phyloP scores from a whole-genome alignment of 2,888 invertebrate genomes.

The Amitus sp. region DNA sequence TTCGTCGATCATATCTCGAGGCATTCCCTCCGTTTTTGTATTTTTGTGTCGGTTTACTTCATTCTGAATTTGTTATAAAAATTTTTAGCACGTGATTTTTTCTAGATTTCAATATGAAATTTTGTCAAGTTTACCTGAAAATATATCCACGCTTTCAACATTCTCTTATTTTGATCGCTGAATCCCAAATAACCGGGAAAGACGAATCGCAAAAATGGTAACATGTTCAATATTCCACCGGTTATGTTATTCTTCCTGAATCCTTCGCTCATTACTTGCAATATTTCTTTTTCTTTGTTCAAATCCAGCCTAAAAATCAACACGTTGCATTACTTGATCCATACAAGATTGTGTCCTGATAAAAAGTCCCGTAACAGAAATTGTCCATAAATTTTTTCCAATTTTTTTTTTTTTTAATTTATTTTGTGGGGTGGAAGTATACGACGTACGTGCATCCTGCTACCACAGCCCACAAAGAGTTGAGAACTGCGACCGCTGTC shows the following conservation, averaged over 20 bases:
- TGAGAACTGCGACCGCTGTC: conserved; percentile 68
- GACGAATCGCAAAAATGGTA: conserved; percentile 75
- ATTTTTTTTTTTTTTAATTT: no score
- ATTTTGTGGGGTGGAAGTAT: no score
- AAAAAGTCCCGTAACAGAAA: conserved; percentile 10
- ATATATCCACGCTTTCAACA: conserved; percentile 69
- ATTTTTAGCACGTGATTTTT: no score
- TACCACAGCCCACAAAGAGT: conserved; percentile 76
- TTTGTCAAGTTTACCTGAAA: conserved; percentile 62
- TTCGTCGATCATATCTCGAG: conserved; percentile 55
- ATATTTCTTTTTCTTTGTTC: conserved; percentile 68
- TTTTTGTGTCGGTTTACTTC: conserved; percentile 50
- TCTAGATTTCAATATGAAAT: no score
- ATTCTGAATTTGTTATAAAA: conserved; percentile 42
- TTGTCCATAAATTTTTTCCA: no score
- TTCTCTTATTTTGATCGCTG: conserved; percentile 66
- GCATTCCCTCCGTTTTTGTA: conserved; percentile 40
- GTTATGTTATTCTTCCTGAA: conserved; percentile 72
- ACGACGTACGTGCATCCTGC: conserved; percentile 74
- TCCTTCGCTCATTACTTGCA: conserved; percentile 71
- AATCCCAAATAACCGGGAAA: conserved; percentile 74
- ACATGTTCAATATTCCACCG: conserved; percentile 75
- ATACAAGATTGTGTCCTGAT: no score
- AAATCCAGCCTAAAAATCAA: conserved; percentile 67
- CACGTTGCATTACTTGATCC: no score